Conservation (phyloP, 1,140 invertebrate genomes). For the Drosophila ananassae region DNA sequence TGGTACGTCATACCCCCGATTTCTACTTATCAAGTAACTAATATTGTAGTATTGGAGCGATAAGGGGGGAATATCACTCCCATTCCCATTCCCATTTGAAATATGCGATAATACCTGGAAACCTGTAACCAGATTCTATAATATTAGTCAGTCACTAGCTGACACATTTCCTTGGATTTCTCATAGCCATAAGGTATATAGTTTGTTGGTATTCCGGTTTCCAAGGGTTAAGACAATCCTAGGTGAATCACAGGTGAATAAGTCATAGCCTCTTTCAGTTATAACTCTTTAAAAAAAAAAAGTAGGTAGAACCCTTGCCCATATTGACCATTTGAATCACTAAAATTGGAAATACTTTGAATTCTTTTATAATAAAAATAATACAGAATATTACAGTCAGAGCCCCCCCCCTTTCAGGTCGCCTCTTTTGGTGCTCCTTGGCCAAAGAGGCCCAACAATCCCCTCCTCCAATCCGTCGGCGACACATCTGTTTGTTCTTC, state of each 20-base stretch:
- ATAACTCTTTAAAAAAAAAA: too few relatives aligned
- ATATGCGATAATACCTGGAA: constrained; percentile 2
- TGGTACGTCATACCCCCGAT: constrained; percentile 1
- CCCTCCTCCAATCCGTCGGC: constrained; percentile 28
- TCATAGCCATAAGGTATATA: neutral
- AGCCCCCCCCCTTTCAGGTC: neutral
- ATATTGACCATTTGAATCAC: too few relatives aligned
- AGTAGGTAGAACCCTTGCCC: too few relatives aligned
- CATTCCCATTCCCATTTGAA: neutral
- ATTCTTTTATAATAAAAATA: neutral
- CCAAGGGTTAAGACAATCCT: neutral
- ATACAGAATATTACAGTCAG: too few relatives aligned
- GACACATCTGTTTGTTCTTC: constrained; percentile 70
- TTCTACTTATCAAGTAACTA: neutral
- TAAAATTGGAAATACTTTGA: neutral
- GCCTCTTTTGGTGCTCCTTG: neutral
- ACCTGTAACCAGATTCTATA: neutral
- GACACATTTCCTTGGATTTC: neutral
- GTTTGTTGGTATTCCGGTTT: neutral
- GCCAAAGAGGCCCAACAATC: neutral
- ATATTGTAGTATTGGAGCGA: neutral
- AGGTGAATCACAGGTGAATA: neutral
- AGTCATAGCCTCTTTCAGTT: neutral
- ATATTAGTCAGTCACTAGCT: constrained; percentile 4
- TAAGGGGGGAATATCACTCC: neutral